Base-by-base conservation (phyloP, 64 coral and sea anemone species). In the Porites lutea region DNA sequence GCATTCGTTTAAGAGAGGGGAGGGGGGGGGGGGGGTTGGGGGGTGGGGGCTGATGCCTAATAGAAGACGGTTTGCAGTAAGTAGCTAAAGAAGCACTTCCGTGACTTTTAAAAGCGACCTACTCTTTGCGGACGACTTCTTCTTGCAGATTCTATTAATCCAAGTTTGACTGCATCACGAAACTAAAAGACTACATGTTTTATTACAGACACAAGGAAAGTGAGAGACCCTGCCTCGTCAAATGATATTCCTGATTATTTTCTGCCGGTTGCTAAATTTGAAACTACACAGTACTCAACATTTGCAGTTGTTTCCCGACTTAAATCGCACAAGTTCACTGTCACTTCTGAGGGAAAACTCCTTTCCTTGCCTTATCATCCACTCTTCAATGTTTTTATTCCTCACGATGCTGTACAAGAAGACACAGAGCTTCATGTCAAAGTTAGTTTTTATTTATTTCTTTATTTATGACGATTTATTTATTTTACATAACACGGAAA, bases 241-340 rank as follows among this genome's bases (percentile, higher is more conserved):
- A 59, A 58, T n/a, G 46, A 93, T 45, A n/a, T 75, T 21, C 86
- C 77, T 19, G 57, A 93, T 44, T 93, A 74, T 62, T 0, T n/a
- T 4, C 79, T 93, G 13, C 92, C 92, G 8, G 77, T 93, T 65
- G 92, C 77, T 49, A 48, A 74, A 46, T n/a, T 76, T 44, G 80
- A 93, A 47, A 88, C 88, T 3, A 50, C 53, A 7, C 20, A 88
- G 53, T 93, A 86, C 68, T 88, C 74, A 11, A 88, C 76, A 11
- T 93, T 82, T 79, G 92, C 65, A 19, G 92, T 88, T 16, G 77
- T 93, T 27, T 89, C 79, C 80, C 92, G 92, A 72, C 92, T 88
- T 5, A 75, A 37, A 48, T 51, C 81, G 2, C 62, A 88, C 67
- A 82, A 15, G 47, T 57, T 20, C 2, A n/a, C 20, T 8, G 12